Conservation (phyloP, 2,113 vertebrate species). For the Tachysurus fulvidraco region DNA sequence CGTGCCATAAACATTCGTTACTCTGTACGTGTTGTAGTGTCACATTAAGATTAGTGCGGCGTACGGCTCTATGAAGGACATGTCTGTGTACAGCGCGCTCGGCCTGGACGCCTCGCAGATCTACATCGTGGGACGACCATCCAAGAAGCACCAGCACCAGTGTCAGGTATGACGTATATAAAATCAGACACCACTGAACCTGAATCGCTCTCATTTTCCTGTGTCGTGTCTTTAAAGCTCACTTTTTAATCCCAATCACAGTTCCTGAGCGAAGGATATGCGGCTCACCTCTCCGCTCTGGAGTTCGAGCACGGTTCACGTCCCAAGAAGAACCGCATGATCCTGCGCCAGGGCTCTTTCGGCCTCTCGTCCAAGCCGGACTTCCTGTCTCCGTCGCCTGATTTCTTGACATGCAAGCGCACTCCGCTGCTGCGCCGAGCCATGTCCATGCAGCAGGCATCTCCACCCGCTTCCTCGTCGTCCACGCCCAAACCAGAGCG, state of each 20-base stretch:
- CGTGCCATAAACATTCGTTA: neutral
- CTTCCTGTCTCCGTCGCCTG: constrained; percentile 68
- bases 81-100: constrained; percentile 92
- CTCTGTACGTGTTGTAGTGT: constrained; percentile 70
- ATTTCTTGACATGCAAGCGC: constrained; percentile 73
- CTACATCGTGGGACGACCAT: constrained; percentile 93
- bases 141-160: constrained; percentile 95
- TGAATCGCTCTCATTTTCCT: neutral
- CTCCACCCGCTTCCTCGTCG: constrained; percentile 69
- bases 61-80: constrained; percentile 97
- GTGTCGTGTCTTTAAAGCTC: neutral
- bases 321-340: constrained; percentile 84
- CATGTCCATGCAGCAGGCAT: constrained; percentile 84
- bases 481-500: constrained; percentile 82
- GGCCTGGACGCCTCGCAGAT: constrained; percentile 88
- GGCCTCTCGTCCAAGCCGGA: constrained; percentile 81
- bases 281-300: constrained; percentile 79
- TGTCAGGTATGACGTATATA: constrained; percentile 82
- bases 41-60: constrained; percentile 91
- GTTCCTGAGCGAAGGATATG: constrained; percentile 87
- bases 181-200: neutral
- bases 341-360: constrained; percentile 84
- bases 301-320: constrained; percentile 80
- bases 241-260: constrained; percentile 46
- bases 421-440: constrained; percentile 80